Evolutionary conservation across 1,140 invertebrate genomes (phyloP).

Genomic region (Microplitis mediator): DNA sequence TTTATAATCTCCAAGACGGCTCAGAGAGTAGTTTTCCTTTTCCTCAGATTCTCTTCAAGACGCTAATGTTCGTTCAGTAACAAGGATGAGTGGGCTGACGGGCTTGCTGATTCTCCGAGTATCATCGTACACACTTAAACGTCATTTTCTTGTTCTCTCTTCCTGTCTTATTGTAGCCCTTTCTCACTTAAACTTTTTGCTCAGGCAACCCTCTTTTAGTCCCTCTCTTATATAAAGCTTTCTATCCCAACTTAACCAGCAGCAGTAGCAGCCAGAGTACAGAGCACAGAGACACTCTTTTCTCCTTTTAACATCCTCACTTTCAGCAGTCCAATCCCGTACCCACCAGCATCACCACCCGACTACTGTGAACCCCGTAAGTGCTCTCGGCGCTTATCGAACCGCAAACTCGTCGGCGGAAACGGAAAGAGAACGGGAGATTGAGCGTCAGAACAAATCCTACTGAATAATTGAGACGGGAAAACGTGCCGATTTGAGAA

Average conservation of each 20-base stretch:
- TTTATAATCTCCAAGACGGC: conserved; percentile 40
- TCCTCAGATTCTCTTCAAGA: conserved; percentile 15
- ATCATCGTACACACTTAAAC: conserved; percentile 14
- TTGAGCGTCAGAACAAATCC: conserved; percentile 39
- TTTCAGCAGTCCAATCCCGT: neutral
- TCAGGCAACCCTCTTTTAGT: conserved; percentile 14
- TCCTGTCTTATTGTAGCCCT: neutral
- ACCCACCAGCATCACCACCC: too few relatives aligned
- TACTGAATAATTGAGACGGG: conserved; percentile 46
- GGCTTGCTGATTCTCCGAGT: conserved; percentile 6
- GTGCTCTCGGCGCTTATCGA: conserved; percentile 40
- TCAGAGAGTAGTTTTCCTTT: conserved; percentile 37
- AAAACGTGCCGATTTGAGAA: conserved; percentile 37
- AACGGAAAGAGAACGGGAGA: conserved; percentile 23
- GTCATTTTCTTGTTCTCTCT: conserved; percentile 16
- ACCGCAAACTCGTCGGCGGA: conserved; percentile 28
- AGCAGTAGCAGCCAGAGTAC: conserved; percentile 8
- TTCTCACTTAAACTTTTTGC: conserved; percentile 6
- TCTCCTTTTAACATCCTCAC: conserved; percentile 13
- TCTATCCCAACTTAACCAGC: neutral
- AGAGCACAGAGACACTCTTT: conserved; percentile 26
- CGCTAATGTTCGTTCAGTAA: conserved; percentile 41
- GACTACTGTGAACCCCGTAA: conserved; percentile 29
- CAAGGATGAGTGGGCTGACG: conserved; percentile 32
- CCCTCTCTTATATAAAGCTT: conserved; percentile 3